Evolutionary conservation across 2,888 invertebrate species (phyloP).

Genomic region (Dorcus parallelipipedus): DNA sequence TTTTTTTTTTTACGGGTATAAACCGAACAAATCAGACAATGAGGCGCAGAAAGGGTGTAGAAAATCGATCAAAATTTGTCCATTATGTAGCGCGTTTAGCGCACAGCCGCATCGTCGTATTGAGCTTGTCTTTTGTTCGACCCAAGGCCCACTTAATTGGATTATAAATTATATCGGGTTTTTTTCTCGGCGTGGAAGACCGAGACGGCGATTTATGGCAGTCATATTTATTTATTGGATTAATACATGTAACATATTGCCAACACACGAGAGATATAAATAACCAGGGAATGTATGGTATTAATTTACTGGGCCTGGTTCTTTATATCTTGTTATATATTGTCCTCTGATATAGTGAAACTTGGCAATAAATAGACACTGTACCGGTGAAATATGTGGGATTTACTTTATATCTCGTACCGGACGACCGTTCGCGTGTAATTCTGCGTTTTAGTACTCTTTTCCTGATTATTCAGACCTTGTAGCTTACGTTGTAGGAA

Average conservation of each 20-base stretch:
- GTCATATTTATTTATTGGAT: constrained; percentile 53
- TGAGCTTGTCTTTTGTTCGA: constrained; percentile 37
- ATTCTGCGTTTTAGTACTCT: neutral
- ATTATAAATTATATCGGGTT: constrained; percentile 49
- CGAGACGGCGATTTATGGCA: constrained; percentile 48
- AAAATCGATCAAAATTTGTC: constrained; percentile 37
- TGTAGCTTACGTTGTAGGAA: neutral
- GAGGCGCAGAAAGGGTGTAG: constrained; percentile 15
- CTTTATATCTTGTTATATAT: constrained; percentile 46
- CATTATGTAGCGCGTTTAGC: constrained; percentile 32
- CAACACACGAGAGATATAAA: constrained; percentile 51
- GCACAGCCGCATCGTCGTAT: constrained; percentile 19
- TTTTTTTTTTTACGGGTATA: no score
- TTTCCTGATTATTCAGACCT: neutral
- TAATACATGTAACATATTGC: constrained; percentile 53
- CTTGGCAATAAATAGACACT: constrained; percentile 37
- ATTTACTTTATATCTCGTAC: constrained; percentile 8
- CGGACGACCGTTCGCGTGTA: neutral
- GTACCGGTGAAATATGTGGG: constrained; percentile 14
- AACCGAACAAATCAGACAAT: neutral
- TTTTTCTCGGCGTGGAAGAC: constrained; percentile 36
- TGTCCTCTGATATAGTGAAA: constrained; percentile 42
- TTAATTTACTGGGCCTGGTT: constrained; percentile 49
- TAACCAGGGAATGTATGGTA: constrained; percentile 49
- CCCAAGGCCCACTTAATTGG: constrained; percentile 47